phyloP scores from a whole-genome alignment of 2,797 vertebrate species.

The Lepus townsendii region DNA sequence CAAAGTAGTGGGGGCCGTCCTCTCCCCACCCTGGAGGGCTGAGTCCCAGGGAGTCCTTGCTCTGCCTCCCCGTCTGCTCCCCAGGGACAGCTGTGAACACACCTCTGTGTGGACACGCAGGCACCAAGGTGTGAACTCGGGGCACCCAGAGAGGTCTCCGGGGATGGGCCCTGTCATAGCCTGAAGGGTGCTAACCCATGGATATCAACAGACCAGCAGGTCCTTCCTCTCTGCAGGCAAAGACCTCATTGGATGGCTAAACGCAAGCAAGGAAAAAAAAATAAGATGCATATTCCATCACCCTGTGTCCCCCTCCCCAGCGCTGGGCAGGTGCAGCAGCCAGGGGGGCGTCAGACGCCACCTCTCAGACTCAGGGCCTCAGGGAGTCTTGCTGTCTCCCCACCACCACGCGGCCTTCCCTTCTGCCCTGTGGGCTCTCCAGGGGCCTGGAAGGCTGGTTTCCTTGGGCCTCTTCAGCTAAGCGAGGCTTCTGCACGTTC shows the following conservation, averaged over 20 bases:
- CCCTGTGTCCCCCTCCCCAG: not conserved
- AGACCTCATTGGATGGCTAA: not conserved
- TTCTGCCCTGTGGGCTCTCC: not conserved
- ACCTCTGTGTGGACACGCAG: not conserved
- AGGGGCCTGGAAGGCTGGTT: not conserved
- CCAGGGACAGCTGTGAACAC: not conserved
- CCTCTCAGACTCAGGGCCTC: not conserved
- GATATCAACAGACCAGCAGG: not conserved
- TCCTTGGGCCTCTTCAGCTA: not conserved
- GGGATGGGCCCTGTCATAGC: not conserved
- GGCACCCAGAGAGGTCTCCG: not conserved
- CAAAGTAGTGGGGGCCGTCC: fast-evolving
- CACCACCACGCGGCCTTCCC: too few species aligned
- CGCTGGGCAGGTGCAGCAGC: not conserved
- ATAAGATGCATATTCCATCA: not conserved
- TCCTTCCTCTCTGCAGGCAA: slow-evolving; percentile 27
- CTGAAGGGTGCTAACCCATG: not conserved
- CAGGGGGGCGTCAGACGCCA: not conserved
- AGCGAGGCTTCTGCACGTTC: not conserved
- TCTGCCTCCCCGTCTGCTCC: not conserved
- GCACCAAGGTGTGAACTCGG: not conserved
- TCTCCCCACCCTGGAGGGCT: not conserved
- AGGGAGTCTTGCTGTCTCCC: not conserved
- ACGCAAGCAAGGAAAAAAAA: not conserved
- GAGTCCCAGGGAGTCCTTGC: not conserved